These are phyloP conservation scores for Orgyia antiqua DNA, from an alignment of 2,888 invertebrate species.

Conservation along the genomic window DNA sequence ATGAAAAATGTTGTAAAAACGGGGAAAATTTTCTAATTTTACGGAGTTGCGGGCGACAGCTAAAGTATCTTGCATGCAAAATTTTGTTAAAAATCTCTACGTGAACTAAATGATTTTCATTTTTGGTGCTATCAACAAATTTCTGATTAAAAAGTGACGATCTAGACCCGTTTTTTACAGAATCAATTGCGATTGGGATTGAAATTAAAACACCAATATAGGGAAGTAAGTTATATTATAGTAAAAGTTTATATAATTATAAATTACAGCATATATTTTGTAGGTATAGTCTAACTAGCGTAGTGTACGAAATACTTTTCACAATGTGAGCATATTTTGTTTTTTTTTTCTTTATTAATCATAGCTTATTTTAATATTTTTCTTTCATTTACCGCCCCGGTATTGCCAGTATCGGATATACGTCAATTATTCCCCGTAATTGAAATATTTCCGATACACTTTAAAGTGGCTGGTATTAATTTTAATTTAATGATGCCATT, in stretches of 20 bases:
- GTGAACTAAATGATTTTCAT: no score
- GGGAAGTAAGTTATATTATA: conserved; percentile 73
- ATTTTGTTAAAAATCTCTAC: no score
- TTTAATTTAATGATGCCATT: conserved; percentile 25
- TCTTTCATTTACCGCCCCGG: conserved; percentile 14
- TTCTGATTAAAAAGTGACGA: no score
- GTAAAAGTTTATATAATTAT: conserved; percentile 75
- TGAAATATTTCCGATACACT: conserved; percentile 56
- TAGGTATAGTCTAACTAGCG: conserved; percentile 67
- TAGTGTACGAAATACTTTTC: conserved; percentile 67
- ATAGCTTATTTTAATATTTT: conserved; percentile 14
- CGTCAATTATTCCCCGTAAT: conserved; percentile 75
- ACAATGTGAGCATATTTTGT: conserved; percentile 67
- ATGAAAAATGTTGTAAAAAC: no score
- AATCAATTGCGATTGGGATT: no score
- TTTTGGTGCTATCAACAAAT: no score
- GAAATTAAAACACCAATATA: conserved; percentile 52
- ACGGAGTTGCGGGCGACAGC: no score
- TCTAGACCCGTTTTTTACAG: no score
- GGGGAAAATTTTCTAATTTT: no score
- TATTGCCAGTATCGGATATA: conserved; percentile 45
- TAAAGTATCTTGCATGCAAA: no score
- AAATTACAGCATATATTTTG: conserved; percentile 70
- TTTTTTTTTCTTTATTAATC: conserved; percentile 2
- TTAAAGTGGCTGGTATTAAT: conserved; percentile 27